Evolutionary conservation across 1,140 invertebrate species (phyloP).

Genomic region (Euura saliciscinereae): DNA sequence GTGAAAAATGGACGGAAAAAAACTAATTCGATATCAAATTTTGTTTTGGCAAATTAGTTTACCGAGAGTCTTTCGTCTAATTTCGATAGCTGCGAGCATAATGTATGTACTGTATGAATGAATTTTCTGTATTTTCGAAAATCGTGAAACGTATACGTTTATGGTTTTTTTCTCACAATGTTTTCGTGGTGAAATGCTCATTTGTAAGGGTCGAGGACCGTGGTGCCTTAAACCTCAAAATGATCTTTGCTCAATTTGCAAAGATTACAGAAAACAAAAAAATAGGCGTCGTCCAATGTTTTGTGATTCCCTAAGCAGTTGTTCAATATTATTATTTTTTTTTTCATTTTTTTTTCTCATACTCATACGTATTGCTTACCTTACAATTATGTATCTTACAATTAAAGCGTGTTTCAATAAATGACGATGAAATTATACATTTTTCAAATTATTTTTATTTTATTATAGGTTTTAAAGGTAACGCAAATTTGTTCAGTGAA

Average conservation of each 20-base stretch:
- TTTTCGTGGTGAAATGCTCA: slow-evolving; percentile 54
- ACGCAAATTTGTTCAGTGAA: too few species aligned
- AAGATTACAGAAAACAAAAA: slow-evolving; percentile 25
- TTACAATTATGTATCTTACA: slow-evolving; percentile 53
- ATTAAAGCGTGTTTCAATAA: slow-evolving; percentile 58
- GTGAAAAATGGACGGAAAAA: too few species aligned
- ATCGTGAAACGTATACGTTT: background rate
- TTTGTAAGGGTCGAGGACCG: slow-evolving; percentile 60
- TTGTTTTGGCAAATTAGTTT: too few species aligned
- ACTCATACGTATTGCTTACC: slow-evolving; percentile 55
- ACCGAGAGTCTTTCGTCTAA: too few species aligned
- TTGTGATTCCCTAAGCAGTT: slow-evolving; percentile 58
- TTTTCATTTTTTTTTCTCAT: slow-evolving; percentile 47
- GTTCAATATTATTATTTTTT: slow-evolving; percentile 38
- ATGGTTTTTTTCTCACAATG: slow-evolving; percentile 20
- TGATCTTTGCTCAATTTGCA: slow-evolving; percentile 36
- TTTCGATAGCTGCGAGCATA: too few species aligned
- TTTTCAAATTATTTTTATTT: background rate
- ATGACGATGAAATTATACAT: slow-evolving; percentile 46
- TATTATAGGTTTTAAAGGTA: too few species aligned
- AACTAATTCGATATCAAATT: too few species aligned
- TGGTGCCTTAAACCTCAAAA: slow-evolving; percentile 56
- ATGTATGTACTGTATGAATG: background rate
- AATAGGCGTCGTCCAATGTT: slow-evolving; percentile 46
- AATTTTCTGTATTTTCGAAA: background rate